Evolutionary conservation across 1,140 invertebrate species (phyloP), one percentile per base, ranked within the genome.

Genomic region (Augochlora pura): DNA sequence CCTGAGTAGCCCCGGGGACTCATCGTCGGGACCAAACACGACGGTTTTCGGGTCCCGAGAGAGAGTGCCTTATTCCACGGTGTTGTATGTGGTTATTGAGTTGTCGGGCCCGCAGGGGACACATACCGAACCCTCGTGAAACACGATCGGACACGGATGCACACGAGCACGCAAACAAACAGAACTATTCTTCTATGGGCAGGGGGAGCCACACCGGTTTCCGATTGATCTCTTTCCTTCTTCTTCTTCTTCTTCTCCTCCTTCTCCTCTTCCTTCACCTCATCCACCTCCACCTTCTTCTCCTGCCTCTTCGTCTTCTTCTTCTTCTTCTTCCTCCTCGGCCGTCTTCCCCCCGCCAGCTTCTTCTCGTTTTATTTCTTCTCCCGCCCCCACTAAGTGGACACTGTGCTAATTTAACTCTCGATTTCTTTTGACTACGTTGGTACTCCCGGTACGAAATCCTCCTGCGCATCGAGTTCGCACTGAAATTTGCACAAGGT

Each of bases 141-240:
- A 90, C 86, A 90, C 84, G 88, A 90, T 89, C 88, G 67, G 89
- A 89, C 88, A 90, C 83, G 85, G 87, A 89, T 89, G 89, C 87
- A 89, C 85, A 88, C 85, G 74, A 81, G 65, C 87, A 86, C 84
- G 84, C 87, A 90, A 89, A 87, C 89, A 90, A 91, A 91, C 87
- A 84, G 76, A 86, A 86, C 86, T 83, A 87, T 72, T 81, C 80
- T 87, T 83, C 75, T 75, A 80, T 73, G 39, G 67, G 66, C 57
- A 72, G 62, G 52, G 54, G 64, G 83, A 80, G 69, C 83, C 85
- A 83, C 86, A 84, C 74, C 82, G 76, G 83, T 78, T 75, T 83
- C 66, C 80, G 78, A 86, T 81, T 82, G 79, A 87, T 83, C 82
- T 86, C 64, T 57, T 70, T 82, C 57, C 52, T 73, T 25, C 57